Percentiles rank a stretch among this genome's conserved stretches.
These are phyloP conservation scores for Odontophorus gujanensis DNA, from an alignment of 2,113 vertebrate species.

Conservation along the genomic window DNA sequence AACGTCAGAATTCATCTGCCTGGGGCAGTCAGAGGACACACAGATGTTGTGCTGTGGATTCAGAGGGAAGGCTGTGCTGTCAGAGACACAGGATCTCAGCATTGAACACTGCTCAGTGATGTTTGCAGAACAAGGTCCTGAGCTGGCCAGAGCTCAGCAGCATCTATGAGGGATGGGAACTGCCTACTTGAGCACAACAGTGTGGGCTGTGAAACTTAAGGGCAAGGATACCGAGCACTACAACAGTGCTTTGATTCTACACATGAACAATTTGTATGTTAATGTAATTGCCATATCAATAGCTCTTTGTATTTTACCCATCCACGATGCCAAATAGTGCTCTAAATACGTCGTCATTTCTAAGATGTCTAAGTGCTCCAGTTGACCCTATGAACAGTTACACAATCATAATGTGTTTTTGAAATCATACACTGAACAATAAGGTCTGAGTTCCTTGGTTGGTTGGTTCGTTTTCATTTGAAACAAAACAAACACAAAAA, in stretches of 20 bases:
- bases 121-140: background rate
- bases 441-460: background rate
- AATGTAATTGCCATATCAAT: background rate
- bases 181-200: fast-evolving
- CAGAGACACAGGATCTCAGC: background rate
- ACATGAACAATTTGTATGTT: background rate
- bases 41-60: fast-evolving
- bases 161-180: background rate
- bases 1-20: fast-evolving
- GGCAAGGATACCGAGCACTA: fast-evolving
- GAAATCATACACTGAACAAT: background rate
- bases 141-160: background rate
- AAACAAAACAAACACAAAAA: background rate
- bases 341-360: background rate
- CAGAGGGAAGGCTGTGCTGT: background rate
- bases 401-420: background rate
- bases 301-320: background rate
- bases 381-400: background rate
- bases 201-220: background rate
- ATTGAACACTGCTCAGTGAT: fast-evolving
- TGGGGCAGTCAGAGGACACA: background rate
- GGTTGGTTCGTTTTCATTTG: background rate
- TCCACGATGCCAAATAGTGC: background rate
- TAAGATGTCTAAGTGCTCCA: background rate
- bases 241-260: background rate